Evolutionary conservation across 2,888 invertebrate species (phyloP).

Genomic region (Apantesis nais): DNA sequence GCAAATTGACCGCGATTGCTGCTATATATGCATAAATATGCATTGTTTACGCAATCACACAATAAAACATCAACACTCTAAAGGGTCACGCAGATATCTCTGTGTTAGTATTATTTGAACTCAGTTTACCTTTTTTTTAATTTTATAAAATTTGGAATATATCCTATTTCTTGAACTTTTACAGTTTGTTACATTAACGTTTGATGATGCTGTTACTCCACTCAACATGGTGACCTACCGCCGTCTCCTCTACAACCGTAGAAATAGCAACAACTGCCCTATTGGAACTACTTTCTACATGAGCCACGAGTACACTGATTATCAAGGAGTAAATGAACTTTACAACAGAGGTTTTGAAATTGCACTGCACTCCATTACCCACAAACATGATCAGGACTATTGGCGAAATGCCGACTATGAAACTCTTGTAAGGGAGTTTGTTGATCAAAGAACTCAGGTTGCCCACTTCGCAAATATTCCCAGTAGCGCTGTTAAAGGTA

Average conservation of each 20-base stretch:
- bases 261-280: conserved; percentile 88
- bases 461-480: conserved; percentile 84
- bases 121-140: no score
- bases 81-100: no score
- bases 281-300: conserved; percentile 89
- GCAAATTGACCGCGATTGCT: no score
- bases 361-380: conserved; percentile 89
- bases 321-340: conserved; percentile 86
- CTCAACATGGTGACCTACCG: conserved; percentile 84
- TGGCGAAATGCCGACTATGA: conserved; percentile 86
- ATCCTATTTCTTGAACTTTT: conserved; percentile 34
- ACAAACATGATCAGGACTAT: conserved; percentile 81
- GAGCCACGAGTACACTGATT: conserved; percentile 90
- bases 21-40: no score
- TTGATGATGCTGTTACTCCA: conserved; percentile 87
- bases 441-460: conserved; percentile 83
- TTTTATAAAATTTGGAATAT: no score
- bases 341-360: conserved; percentile 87
- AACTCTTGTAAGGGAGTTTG: conserved; percentile 84
- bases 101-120: no score
- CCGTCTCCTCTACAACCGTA: conserved; percentile 76
- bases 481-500: conserved; percentile 65
- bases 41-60: no score
- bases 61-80: no score
- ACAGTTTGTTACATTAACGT: conserved; percentile 88